A percentile compares a stretch with the other conserved stretches of the same genome.
Conservation (phyloP, 2,888 invertebrate species). For the Melitaea athalia region DNA sequence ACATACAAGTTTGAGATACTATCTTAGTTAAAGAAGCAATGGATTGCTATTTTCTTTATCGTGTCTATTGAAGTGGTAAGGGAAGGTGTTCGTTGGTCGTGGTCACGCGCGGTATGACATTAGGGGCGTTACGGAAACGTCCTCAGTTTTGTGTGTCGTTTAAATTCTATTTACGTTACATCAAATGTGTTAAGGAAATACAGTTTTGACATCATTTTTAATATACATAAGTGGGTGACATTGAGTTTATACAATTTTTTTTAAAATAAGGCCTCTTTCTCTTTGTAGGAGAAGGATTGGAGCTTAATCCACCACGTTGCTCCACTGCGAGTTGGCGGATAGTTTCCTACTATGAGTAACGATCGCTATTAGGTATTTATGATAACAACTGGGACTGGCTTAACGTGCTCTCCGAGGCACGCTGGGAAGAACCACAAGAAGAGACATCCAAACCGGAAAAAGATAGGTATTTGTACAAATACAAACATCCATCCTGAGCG, state of each 20-base stretch:
- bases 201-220: background rate
- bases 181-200: background rate
- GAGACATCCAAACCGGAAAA: no score
- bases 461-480: no score
- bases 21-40: slow-evolving; percentile 6
- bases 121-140: slow-evolving; percentile 54
- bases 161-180: slow-evolving; percentile 21
- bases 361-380: no score
- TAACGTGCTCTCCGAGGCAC: no score
- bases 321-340: no score
- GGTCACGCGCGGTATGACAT: slow-evolving; percentile 56
- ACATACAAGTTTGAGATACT: background rate
- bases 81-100: slow-evolving; percentile 43
- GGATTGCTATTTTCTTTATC: slow-evolving; percentile 4
- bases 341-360: no score
- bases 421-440: no score
- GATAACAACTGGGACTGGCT: no score
- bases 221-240: background rate
- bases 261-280: no score
- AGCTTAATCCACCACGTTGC: no score
- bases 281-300: no score
- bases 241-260: background rate
- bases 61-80: slow-evolving; percentile 10
- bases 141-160: slow-evolving; percentile 25
- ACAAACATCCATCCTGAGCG: no score